Evolutionary conservation across 2,113 vertebrate species (phyloP), one percentile per base, ranked within the genome.

Genomic region (Engraulis encrasicolus): DNA sequence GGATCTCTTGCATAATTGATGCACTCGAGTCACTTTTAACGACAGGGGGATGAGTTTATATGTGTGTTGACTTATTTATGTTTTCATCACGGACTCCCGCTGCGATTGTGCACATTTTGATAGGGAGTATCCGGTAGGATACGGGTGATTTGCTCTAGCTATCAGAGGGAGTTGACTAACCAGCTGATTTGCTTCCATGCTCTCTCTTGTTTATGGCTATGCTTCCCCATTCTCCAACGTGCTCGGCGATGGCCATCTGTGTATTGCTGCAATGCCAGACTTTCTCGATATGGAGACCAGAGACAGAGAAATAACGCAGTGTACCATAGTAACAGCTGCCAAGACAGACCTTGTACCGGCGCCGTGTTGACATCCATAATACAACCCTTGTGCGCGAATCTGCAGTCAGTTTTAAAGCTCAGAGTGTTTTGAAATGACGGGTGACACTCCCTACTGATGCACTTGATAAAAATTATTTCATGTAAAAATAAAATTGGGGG

Each of bases 1-100:
- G 58, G 58, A 66, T 66, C 58, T 66, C 58, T 66, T 66, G 58
- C n/a, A 66, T 66, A 66, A 66, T 66, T 66, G 27, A 66, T n/a
- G 31, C 31, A 2, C 27, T 66, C 11, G 58, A 66, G n/a, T 66
- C 27, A 27, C 58, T 20, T 23, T 23, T 27, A 27, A 27, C n/a
- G 58, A 66, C 58, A 31, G 58, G 58, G n/a, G 58, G 27, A n/a
- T 27, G 58, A 66, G 11, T 66, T 31, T 27, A 11, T 66, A n/a
- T n/a, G n/a, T n/a, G n/a, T n/a, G n/a, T n/a, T 66, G 1, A 27
- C 14, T 14, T 31, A 14, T 66, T 14, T 31, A 27, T 14, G 9
- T 14, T 31, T 27, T 11, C 31, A 66, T 23, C 58, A 11, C 58
- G 31, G 58, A 31, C 58, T 66, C 58, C n/a, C 58, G 14, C 58